These are phyloP conservation scores for Montipora cactus DNA, from an alignment of 64 coral and sea anemone genomes.

Conservation along the genomic window DNA sequence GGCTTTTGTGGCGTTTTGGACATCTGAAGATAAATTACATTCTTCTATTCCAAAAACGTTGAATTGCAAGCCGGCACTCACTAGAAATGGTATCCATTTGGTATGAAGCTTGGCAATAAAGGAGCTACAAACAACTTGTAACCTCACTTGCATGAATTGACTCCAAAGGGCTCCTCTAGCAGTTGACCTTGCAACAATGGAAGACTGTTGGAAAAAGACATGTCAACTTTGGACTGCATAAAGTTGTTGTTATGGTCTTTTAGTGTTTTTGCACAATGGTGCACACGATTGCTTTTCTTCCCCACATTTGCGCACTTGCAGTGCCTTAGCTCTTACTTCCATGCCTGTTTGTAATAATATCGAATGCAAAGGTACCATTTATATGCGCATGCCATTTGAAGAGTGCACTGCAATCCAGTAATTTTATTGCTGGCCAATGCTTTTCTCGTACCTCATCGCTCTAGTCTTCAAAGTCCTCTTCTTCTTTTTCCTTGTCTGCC, in stretches of 20 bases:
- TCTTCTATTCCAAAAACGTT: neutral
- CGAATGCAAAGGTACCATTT: neutral
- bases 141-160: neutral
- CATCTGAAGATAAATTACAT: neutral
- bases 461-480: neutral
- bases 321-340: neutral
- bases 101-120: neutral
- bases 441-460: neutral
- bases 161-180: neutral
- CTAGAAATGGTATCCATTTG: neutral
- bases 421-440: constrained; percentile 4
- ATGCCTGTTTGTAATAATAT: neutral
- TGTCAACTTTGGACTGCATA: constrained; percentile 14
- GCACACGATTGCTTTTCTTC: neutral
- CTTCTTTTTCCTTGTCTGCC: neutral
- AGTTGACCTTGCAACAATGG: neutral
- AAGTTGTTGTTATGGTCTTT: constrained; percentile 8
- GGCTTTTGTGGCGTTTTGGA: constrained; percentile 1
- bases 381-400: neutral
- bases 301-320: neutral
- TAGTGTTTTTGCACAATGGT: neutral
- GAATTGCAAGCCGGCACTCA: constrained; percentile 2
- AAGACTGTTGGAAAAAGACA: neutral
- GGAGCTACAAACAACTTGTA: neutral
- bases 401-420: constrained; percentile 41